Conservation (phyloP, 2,797 vertebrate genomes). For the Odontamblyopus rebecca region DNA sequence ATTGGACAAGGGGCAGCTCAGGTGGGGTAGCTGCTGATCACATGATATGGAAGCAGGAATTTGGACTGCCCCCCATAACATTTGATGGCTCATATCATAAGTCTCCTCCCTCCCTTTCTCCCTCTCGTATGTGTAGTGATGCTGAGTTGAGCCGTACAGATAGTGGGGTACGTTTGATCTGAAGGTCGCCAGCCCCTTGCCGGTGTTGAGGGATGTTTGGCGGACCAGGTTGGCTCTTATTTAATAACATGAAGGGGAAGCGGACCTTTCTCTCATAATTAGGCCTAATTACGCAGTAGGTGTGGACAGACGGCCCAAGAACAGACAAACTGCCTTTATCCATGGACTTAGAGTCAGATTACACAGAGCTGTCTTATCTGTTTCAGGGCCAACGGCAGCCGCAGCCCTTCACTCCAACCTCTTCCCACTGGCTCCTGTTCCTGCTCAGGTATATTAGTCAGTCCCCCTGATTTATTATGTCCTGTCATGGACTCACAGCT, state of each 20-base stretch:
- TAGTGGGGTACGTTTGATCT: conserved; percentile 97
- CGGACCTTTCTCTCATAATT: conserved; percentile 99
- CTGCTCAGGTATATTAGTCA: conserved; percentile 82
- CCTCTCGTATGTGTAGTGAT: conserved; percentile 55
- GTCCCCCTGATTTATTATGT: conserved; percentile 66
- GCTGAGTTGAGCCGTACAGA: conserved; percentile 81
- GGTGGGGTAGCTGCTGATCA: conserved; percentile 71
- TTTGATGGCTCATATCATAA: conserved; percentile 91
- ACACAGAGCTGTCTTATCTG: conserved; percentile 96
- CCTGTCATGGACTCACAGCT: conserved; percentile 26
- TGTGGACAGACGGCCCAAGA: conserved; percentile 98
- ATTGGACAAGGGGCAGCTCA: conserved; percentile 65
- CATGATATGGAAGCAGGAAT: conserved; percentile 77
- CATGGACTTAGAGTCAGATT: conserved; percentile 99
- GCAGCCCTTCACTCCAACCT: conserved; percentile 86
- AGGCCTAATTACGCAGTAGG: conserved; percentile 99
- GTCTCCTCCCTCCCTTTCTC: conserved; percentile 57
- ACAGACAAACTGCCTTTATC: conserved; percentile 99
- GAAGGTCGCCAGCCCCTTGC: conserved; percentile 92
- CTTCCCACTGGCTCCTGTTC: conserved; percentile 83
- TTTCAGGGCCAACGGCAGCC: conserved; percentile 90
- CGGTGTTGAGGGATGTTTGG: conserved; percentile 95
- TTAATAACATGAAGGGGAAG: conserved; percentile 99
- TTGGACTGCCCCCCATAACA: conserved; percentile 45
- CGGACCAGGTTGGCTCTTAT: conserved; percentile 94